Conservation (phyloP, 2,797 vertebrate genomes). For the Protonibea diacanthus region DNA sequence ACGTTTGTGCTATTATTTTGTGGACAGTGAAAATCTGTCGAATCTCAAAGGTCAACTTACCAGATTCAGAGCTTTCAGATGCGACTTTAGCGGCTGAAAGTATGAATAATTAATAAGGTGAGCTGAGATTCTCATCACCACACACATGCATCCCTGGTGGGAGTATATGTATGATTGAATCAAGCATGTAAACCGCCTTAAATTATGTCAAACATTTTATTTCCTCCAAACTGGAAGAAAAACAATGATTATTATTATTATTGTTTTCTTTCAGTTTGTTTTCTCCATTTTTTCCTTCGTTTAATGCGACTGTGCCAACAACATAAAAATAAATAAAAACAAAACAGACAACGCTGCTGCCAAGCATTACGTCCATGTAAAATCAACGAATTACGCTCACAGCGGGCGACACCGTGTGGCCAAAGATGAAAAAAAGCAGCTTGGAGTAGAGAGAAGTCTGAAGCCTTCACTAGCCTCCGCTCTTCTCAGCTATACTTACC, state of each 20-base stretch:
- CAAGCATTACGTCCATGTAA: slow-evolving; percentile 53
- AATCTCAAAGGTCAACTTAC: background rate
- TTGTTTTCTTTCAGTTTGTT: background rate
- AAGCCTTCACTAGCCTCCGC: slow-evolving; percentile 47
- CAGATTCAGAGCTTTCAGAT: too few relatives aligned
- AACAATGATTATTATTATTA: background rate
- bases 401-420: slow-evolving; percentile 67
- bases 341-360: slow-evolving; percentile 29
- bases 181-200: background rate
- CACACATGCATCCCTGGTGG: background rate
- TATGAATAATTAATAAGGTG: background rate
- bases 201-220: background rate
- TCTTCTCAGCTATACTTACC: slow-evolving; percentile 65
- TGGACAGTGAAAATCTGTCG: background rate
- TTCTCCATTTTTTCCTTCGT: background rate
- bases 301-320: slow-evolving; percentile 22
- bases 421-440: slow-evolving; percentile 73
- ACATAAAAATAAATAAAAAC: background rate
- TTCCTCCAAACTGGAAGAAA: background rate
- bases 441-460: slow-evolving; percentile 65
- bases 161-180: too few relatives aligned
- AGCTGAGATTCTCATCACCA: background rate
- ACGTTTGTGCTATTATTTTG: background rate
- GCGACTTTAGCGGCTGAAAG: too few relatives aligned
- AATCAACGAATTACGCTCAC: slow-evolving; percentile 59